Evolutionary conservation across 2,888 invertebrate species (phyloP).

Genomic region (Zaprionus bogoriensis): DNA sequence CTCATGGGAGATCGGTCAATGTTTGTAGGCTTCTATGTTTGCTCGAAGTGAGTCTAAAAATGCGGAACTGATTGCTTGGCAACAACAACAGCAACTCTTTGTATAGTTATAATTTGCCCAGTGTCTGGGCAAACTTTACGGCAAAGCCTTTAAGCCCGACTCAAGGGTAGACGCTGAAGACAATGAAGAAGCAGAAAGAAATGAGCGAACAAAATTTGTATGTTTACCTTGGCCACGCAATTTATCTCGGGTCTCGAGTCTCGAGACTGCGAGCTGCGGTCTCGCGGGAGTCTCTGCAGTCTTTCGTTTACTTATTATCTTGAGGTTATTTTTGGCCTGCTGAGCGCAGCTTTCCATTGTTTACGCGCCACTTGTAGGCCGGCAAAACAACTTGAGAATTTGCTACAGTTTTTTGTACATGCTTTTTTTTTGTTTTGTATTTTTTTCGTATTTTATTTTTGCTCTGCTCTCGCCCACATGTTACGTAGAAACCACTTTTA

Average conservation of each 20-base stretch:
- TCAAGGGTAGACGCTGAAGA: conserved; percentile 26
- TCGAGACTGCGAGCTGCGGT: not conserved
- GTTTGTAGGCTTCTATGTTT: not conserved
- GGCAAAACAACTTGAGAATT: conserved; percentile 47
- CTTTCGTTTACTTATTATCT: conserved; percentile 39
- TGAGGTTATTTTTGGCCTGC: conserved; percentile 45
- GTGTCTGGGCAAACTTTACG: conserved; percentile 19
- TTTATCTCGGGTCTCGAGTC: conserved; percentile 50
- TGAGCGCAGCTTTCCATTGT: conserved; percentile 46
- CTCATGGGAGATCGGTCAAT: not conserved
- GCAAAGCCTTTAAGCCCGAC: conserved; percentile 12
- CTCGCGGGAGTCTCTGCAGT: conserved; percentile 10
- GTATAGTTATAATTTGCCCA: not conserved
- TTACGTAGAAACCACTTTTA: conserved; percentile 28
- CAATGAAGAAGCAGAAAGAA: not conserved
- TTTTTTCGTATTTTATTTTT: not conserved
- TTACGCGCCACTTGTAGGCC: conserved; percentile 44
- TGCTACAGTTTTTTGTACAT: conserved; percentile 31
- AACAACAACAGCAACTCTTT: not conserved
- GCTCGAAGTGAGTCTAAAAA: not conserved
- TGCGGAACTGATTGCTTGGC: not conserved
- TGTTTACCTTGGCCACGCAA: conserved; percentile 55
- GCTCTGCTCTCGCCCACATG: conserved; percentile 24
- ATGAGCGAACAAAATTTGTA: conserved; percentile 24
- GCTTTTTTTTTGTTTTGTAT: conserved; percentile 5